Conservation (phyloP, 1,140 invertebrate species). For the Drosophila triauraria region DNA sequence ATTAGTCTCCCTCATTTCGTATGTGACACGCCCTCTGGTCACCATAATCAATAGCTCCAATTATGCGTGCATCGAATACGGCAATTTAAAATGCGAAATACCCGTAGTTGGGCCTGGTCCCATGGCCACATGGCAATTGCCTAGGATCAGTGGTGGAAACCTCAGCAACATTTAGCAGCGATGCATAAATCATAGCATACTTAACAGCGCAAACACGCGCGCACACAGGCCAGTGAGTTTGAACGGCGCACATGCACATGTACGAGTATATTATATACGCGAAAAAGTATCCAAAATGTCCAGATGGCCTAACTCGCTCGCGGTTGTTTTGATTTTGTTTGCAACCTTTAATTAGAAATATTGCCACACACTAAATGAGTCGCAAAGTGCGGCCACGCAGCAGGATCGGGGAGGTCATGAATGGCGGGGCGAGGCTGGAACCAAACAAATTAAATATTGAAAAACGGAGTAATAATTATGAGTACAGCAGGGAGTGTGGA, state of each 20-base stretch:
- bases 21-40: conserved; percentile 29
- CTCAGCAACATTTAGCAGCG: conserved; percentile 76
- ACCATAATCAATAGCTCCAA: conserved; percentile 68
- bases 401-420: neutral
- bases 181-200: conserved; percentile 81
- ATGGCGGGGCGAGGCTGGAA: conserved; percentile 6
- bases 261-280: neutral
- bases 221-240: conserved; percentile 5
- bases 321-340: conserved; percentile 82
- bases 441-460: conserved; percentile 77
- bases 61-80: conserved; percentile 72
- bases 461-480: conserved; percentile 78
- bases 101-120: conserved; percentile 51
- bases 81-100: conserved; percentile 70
- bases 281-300: conserved; percentile 43
- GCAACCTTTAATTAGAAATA: conserved; percentile 81
- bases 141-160: conserved; percentile 70
- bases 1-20: conserved; percentile 35
- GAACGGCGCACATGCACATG: conserved; percentile 8
- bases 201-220: conserved; percentile 59
- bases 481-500: conserved; percentile 6
- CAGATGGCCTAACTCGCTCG: conserved; percentile 48
- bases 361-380: conserved; percentile 79
- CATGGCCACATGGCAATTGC: conserved; percentile 52
- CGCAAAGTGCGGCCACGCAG: conserved; percentile 30